A percentile compares a stretch with the other conserved stretches of the same genome.
phyloP scores from a whole-genome alignment of 2,113 vertebrate genomes.

The Phocoena sinus region DNA sequence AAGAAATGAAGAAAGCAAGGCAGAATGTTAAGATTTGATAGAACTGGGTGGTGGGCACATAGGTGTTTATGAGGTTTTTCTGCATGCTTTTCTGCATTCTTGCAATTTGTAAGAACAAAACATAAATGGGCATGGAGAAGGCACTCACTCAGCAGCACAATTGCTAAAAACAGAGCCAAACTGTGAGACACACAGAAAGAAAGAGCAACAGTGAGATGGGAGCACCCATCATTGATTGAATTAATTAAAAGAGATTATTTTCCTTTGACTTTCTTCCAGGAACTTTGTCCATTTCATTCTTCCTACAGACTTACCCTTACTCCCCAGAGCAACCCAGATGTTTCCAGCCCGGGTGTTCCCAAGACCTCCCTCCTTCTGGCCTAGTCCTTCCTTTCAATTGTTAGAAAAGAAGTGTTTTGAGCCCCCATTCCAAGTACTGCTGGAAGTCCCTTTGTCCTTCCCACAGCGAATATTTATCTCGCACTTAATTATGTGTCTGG shows the following conservation, averaged over 20 bases:
- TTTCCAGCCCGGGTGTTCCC: constrained; percentile 49
- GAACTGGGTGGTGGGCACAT: neutral
- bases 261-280: constrained; percentile 36
- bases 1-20: neutral
- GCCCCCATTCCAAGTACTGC: neutral
- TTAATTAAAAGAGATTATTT: constrained; percentile 23
- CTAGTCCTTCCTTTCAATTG: neutral
- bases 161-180: constrained; percentile 14
- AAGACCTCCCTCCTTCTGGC: constrained; percentile 5
- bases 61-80: neutral
- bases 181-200: neutral
- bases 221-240: neutral
- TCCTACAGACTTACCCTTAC: constrained; percentile 3
- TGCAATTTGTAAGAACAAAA: constrained; percentile 3
- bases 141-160: neutral
- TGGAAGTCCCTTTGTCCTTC: constrained; percentile 19
- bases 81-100: neutral
- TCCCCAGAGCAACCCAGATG: constrained; percentile 28
- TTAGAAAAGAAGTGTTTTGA: neutral
- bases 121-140: neutral
- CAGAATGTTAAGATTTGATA: neutral
- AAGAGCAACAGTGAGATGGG: neutral
- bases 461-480: constrained; percentile 45
- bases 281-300: neutral
- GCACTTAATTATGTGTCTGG: constrained; percentile 34